These are phyloP conservation scores for Isurus oxyrinchus DNA, from an alignment of 2,113 vertebrate species.

Conservation along the genomic window DNA sequence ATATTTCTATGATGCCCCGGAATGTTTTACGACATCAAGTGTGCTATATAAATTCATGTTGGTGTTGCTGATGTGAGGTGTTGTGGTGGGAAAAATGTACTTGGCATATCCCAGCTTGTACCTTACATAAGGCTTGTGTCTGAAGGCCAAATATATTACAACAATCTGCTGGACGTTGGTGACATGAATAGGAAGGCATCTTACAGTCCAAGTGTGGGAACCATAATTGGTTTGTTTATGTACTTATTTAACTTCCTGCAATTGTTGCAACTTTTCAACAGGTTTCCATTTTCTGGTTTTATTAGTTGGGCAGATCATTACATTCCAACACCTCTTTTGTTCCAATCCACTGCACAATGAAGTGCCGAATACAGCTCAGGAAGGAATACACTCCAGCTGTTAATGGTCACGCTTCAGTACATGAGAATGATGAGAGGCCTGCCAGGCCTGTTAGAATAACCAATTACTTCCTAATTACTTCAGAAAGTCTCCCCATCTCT, in stretches of 20 bases:
- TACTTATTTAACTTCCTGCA: not conserved
- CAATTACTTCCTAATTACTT: conserved; percentile 32
- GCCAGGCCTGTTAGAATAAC: not conserved
- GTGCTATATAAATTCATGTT: not conserved
- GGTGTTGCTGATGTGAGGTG: not conserved
- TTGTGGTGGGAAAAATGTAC: not conserved
- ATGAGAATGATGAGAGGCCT: not conserved
- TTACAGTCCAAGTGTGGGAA: not conserved
- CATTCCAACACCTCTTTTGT: conserved; percentile 6
- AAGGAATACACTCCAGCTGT: not conserved
- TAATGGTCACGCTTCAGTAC: not conserved
- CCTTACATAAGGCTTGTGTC: not conserved
- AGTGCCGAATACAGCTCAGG: not conserved
- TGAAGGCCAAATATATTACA: not conserved
- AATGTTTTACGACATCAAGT: not conserved
- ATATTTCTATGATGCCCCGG: not conserved
- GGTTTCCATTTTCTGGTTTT: not conserved
- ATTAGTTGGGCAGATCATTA: conserved; percentile 23
- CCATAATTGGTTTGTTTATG: not conserved
- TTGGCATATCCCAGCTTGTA: not conserved
- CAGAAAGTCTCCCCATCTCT: not conserved
- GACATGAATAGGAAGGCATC: not conserved
- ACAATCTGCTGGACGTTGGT: not conserved
- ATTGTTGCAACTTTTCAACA: not conserved
- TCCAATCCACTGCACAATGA: not conserved